Base-by-base conservation (phyloP, 2,113 vertebrate genomes). In the Triplophysa rosa region DNA sequence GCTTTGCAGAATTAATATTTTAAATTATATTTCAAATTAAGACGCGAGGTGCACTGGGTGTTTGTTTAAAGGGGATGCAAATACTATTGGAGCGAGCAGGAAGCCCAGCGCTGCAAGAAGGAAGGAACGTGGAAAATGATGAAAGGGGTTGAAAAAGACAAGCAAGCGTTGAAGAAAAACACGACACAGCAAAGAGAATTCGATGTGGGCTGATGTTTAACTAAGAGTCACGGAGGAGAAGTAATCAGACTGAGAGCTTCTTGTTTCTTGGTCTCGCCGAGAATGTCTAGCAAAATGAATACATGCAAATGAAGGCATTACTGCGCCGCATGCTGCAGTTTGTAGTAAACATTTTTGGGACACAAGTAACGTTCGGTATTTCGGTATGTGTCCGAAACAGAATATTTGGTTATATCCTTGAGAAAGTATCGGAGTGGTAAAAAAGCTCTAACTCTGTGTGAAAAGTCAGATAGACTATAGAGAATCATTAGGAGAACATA, bases 191-290 rank as follows among this genome's bases (percentile, higher is more conserved):
- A 45, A 26, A 83, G 67, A 71, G 65, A 75, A 75, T 78, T 73
- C 49, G 45, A 73, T 79, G 70, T 62, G 64, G 63, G 37, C n/a
- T 37, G 49, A 66, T 63, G 56, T 68, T n/a, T 69, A 72, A 72
- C 33, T 59, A 72, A 72, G n/a, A 40, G 54, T 75, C 56, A 40
- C 21, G 68, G 69, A 78, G 63, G 58, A 70, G 33, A 65, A 63
- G 61, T 66, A 63, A 45, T 79, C 40, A 62, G 68, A 45, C 69
- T 77, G 76, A 24, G 62, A 67, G 65, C 76, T 54, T 58, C 62
- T 49, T 72, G 67, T 61, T 73, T 59, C n/a, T 16, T 13, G 1
- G 6, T 59, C 69, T 59, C 33, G 40, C 70, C 40, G 56, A 72
- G 21, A 72, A 42, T 72, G 33, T 72, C n/a, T 42, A 72, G 13